These are phyloP conservation scores for Xiphophorus couchianus DNA, from an alignment of 2,113 vertebrate species.

Conservation along the genomic window DNA sequence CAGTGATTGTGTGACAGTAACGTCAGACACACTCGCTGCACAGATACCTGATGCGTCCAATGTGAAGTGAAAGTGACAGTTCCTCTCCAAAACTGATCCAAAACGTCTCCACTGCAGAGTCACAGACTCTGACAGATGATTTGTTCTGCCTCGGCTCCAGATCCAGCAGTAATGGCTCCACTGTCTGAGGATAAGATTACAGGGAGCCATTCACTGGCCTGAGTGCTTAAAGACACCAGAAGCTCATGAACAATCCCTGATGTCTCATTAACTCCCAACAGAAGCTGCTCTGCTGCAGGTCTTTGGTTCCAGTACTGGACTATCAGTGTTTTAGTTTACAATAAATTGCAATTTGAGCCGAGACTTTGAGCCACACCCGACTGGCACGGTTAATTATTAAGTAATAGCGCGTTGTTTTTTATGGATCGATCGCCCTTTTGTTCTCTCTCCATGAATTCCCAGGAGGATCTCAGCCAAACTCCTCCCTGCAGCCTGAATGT, in stretches of 20 bases:
- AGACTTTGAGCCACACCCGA: neutral
- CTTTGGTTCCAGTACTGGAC: neutral
- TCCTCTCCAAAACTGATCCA: slow-evolving; percentile 4
- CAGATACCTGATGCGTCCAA: neutral
- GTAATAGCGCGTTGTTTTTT: neutral
- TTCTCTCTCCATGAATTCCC: slow-evolving; percentile 23
- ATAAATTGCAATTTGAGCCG: neutral
- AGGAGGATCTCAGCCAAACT: slow-evolving; percentile 21
- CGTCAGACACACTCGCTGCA: neutral
- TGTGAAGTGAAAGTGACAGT: slow-evolving; percentile 4
- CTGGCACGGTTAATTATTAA: slow-evolving; percentile 49
- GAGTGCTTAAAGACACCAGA: neutral
- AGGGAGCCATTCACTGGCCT: slow-evolving; percentile 16
- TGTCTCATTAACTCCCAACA: neutral
- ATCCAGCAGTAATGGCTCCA: slow-evolving; percentile 11
- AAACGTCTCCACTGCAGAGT: neutral
- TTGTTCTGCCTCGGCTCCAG: neutral
- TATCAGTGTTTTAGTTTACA: neutral
- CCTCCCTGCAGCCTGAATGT: slow-evolving; percentile 19
- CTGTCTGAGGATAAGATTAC: slow-evolving; percentile 31
- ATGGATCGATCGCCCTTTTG: slow-evolving; percentile 39
- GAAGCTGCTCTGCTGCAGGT: too few relatives aligned
- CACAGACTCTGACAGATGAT: neutral
- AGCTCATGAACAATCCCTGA: neutral
- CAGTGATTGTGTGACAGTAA: neutral